Conservation (phyloP, 2,888 invertebrate genomes). For the Prenolepis imparis region DNA sequence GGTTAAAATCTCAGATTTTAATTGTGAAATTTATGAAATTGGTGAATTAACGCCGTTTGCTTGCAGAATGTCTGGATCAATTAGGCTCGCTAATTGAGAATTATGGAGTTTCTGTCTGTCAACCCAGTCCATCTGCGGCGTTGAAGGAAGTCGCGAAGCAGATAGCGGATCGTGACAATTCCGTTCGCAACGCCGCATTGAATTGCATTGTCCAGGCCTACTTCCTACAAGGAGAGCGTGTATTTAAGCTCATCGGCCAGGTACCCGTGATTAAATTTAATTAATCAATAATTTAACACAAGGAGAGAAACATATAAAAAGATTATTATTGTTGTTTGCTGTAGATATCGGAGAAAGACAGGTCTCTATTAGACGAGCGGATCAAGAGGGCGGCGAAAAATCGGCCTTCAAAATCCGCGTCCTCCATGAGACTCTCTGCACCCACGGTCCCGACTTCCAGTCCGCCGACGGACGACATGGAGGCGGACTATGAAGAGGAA, state of each 20-base stretch:
- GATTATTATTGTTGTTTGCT: slow-evolving; percentile 26
- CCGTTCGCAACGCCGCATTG: slow-evolving; percentile 97
- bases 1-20: slow-evolving; percentile 83
- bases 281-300: slow-evolving; percentile 3
- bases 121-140: slow-evolving; percentile 92
- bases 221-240: slow-evolving; percentile 95
- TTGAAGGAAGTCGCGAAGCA: slow-evolving; percentile 97
- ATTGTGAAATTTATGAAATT: slow-evolving; percentile 15
- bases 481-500: slow-evolving; percentile 84
- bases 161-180: slow-evolving; percentile 98
- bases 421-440: slow-evolving; percentile 86
- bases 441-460: slow-evolving; percentile 84
- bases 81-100: slow-evolving; percentile 94
- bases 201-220: slow-evolving; percentile 97
- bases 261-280: slow-evolving; percentile 84
- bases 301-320: slow-evolving; percentile 5
- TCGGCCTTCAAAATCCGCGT: slow-evolving; percentile 87
- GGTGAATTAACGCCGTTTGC: not conserved
- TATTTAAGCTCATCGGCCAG: slow-evolving; percentile 96
- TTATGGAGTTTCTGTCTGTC: slow-evolving; percentile 94
- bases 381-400: slow-evolving; percentile 95
- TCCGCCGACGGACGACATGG: slow-evolving; percentile 84
- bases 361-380: slow-evolving; percentile 97
- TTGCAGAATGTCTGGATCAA: slow-evolving; percentile 95
- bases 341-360: slow-evolving; percentile 97